Base-by-base conservation (phyloP, 1,140 invertebrate genomes). In the Monomorium pharaonis region DNA sequence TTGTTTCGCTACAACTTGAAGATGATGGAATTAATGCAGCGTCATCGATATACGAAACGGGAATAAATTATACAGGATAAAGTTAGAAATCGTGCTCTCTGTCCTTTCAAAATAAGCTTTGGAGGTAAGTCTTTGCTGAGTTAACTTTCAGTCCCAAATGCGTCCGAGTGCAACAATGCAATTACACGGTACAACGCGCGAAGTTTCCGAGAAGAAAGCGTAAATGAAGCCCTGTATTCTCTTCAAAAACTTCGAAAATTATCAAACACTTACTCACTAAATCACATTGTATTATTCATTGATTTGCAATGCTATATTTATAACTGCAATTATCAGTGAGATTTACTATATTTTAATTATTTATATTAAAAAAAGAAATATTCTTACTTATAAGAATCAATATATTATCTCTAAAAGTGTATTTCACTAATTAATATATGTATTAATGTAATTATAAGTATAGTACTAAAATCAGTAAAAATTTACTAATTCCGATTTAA, bases 121-220 rank as follows among this genome's bases (percentile, higher is more conserved):
- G 5, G 24, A 49, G 12, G 10, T 33, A 47, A 63, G 44, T 65
- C 60, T 60, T 76, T 58, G 42, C 3, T 14, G 58, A 49, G n/a
- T 33, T 18, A 65, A 78, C 27, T 78, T 78, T 1, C 24, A 77
- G 27, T n/a, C 42, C 75, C 42, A 44, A 78, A 63, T 21, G 58
- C 58, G 42, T 78, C 60, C 75, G 58, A 33, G 58, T 49, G 27
- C 75, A 49, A 78, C 75, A 78, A 65, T 78, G 75, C 58, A 78
- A 65, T 78, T 78, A 78, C 42, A 78, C 44, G 42, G 75, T 78
- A 65, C 27, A 18, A 3, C 24, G 37, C 24, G 56, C 27, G 18
- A 65, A 78, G 75, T 65, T 78, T 47, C 3, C 27, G 14, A 21
- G 42, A 1, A 5, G 7, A 47, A 44, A 1, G 30, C 7, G 56